A percentile compares a stretch with the other conserved stretches of the same genome.
These are phyloP conservation scores for Pteromalus puparum DNA, from an alignment of 1,140 invertebrate species.

Conservation along the genomic window DNA sequence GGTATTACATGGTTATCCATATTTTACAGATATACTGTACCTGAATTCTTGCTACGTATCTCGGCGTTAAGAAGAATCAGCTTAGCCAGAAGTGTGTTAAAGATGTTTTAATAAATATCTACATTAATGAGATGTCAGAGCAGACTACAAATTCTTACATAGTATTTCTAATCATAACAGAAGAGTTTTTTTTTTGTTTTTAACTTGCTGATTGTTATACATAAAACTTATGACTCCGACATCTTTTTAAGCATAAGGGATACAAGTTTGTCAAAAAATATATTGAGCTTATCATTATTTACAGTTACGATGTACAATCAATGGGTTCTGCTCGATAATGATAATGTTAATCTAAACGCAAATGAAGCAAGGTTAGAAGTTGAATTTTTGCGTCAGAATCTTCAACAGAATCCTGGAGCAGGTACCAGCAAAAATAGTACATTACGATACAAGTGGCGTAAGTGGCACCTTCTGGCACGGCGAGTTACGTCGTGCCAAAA, in stretches of 20 bases:
- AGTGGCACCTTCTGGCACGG: no score
- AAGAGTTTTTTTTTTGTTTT: no score
- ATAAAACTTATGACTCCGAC: neutral
- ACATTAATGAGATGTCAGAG: no score
- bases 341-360: neutral
- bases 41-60: neutral
- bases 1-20: neutral
- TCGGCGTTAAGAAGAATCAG: neutral
- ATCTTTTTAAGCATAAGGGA: no score
- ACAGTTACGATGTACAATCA: neutral
- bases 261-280: no score
- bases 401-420: neutral
- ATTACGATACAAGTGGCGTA: no score
- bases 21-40: neutral
- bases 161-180: no score
- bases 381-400: neutral
- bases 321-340: neutral
- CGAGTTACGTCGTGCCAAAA: no score
- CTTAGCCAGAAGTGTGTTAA: neutral
- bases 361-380: neutral
- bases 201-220: neutral
- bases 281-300: neutral
- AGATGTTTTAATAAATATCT: no score
- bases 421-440: neutral
- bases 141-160: no score